Base-by-base conservation (phyloP, 2,113 vertebrate species). In the Cephalopholis sonnerati region DNA sequence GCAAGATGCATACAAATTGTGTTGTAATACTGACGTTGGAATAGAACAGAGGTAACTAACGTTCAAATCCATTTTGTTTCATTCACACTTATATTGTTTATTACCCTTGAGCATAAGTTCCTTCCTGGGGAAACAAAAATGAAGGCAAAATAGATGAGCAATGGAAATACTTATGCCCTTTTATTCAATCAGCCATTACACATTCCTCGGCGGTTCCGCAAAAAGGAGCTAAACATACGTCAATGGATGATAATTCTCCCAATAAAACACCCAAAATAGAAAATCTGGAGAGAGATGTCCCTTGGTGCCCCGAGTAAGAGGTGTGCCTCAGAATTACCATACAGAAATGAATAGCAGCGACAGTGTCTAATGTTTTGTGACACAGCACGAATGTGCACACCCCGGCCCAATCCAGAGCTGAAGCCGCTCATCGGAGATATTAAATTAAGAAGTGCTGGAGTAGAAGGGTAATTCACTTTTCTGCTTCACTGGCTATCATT, bases 381-480 rank as follows among this genome's bases (percentile, higher is more conserved):
- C 97, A 97, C 95, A 96, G 94, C 96, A 95, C 95, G 96, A 97
- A 96, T 95, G 95, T 94, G 95, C 93, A 93, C 96, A 95, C 96
- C 94, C 94, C 91, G 94, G 95, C 93, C 93, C 92, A 95, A 96
- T 95, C 93, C 93, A 82, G 91, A 93, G 93, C 87, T 79, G 94
- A 91, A 96, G 95, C 95, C 94, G 91, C 96, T 97, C 95, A 93
- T 96, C 96, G 96, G 96, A 97, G 97, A 98, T 97, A 99, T 98
- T 98, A 97, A 98, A 99, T 98, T 98, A 99, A 97, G 97, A 96
- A 97, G 96, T 95, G 96, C 96, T 96, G 96, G 96, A 97, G 96
- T 96, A 96, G 97, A 96, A 87, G 96, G 96, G 97, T 98, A 98
- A 99, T 99, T 97, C 96, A 96, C 96, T 98, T 98, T 98, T 98